These are phyloP conservation scores for Brachymystax lenok DNA, from an alignment of 2,797 vertebrate species.

Conservation along the genomic window DNA sequence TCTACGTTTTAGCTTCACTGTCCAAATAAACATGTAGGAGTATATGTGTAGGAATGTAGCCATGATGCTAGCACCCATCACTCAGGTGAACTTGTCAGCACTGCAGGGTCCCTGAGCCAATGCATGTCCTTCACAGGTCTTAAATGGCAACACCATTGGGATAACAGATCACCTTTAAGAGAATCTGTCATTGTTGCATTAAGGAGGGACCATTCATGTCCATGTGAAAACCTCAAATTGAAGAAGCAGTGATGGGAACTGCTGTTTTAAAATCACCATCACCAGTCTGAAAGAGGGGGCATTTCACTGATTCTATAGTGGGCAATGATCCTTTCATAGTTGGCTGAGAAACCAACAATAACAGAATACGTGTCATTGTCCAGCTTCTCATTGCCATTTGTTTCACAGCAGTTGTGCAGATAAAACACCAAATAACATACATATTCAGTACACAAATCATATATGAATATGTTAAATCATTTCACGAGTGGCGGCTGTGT, in stretches of 20 bases:
- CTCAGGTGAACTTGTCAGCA: slow-evolving; percentile 30
- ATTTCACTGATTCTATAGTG: background rate
- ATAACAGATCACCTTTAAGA: slow-evolving; percentile 27
- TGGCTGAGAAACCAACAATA: slow-evolving; percentile 12
- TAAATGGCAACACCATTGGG: slow-evolving; percentile 21
- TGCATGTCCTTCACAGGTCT: slow-evolving; percentile 37
- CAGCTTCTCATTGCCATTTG: background rate
- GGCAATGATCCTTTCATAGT: background rate
- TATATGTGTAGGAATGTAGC: slow-evolving; percentile 20
- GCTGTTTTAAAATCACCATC: background rate
- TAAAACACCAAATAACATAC: slow-evolving; percentile 13
- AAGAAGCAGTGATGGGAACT: background rate
- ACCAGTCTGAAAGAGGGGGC: background rate
- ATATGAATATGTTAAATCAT: slow-evolving; percentile 46
- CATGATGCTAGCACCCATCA: slow-evolving; percentile 21
- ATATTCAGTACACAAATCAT: slow-evolving; percentile 29
- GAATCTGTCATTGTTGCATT: slow-evolving; percentile 25
- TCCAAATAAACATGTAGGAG: background rate
- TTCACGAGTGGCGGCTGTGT: slow-evolving; percentile 52
- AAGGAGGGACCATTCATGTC: slow-evolving; percentile 30
- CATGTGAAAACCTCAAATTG: background rate
- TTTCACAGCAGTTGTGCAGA: background rate
- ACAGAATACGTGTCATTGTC: slow-evolving; percentile 24
- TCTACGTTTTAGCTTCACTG: background rate
- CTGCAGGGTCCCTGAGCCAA: slow-evolving; percentile 19